Conservation (phyloP, 2,888 invertebrate species). For the Argyra leucocephala region DNA sequence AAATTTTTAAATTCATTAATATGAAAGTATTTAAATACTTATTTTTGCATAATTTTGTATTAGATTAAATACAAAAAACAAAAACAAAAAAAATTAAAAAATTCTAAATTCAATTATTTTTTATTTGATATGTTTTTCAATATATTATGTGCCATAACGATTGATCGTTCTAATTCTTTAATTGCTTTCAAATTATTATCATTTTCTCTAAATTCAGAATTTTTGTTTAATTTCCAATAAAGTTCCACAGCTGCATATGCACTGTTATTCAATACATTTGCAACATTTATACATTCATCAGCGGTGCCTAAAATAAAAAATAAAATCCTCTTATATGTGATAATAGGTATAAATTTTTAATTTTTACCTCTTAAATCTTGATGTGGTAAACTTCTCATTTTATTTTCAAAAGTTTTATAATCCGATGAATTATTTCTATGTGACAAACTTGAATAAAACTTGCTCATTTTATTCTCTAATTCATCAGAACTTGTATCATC, state of each 20-base stretch:
- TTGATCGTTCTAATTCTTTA: not conserved
- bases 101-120: not conserved
- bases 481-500: not conserved
- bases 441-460: not conserved
- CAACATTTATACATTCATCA: not conserved
- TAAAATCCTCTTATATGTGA: not conserved
- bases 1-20: too few species aligned
- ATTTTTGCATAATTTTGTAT: not conserved
- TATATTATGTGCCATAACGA: slow-evolving; percentile 1
- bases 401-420: not conserved
- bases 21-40: not conserved
- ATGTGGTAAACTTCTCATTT: not conserved
- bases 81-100: not conserved
- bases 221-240: not conserved
- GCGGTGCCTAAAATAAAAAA: not conserved
- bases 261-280: not conserved
- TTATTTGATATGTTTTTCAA: not conserved
- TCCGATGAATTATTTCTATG: not conserved
- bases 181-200: not conserved
- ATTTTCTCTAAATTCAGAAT: not conserved
- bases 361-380: not conserved
- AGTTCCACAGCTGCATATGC: not conserved
- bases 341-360: not conserved
- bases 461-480: not conserved
- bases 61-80: not conserved